Evolutionary conservation across 1,140 invertebrate genomes (phyloP).

Genomic region (Sitobion miscanthi): DNA sequence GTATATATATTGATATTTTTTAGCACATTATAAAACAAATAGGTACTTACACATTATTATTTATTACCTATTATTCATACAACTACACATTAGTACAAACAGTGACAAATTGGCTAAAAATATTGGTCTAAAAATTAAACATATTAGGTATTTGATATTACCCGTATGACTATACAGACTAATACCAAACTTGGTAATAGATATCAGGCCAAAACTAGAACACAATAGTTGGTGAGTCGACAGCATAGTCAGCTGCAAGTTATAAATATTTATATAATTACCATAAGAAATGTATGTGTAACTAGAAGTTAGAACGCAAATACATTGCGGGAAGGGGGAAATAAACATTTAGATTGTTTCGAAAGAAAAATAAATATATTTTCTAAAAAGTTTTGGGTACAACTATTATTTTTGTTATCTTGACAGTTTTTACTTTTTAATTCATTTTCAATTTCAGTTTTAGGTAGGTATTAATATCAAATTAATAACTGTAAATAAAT

Average conservation of each 20-base stretch:
- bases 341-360: neutral
- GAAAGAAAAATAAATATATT: neutral
- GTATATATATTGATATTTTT: neutral
- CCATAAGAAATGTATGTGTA: neutral
- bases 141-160: neutral
- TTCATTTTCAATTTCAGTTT: neutral
- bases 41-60: neutral
- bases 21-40: neutral
- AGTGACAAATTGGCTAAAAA: neutral
- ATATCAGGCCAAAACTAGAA: neutral
- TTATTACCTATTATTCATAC: neutral
- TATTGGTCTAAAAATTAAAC: neutral
- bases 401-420: neutral
- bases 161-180: neutral
- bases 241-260: neutral
- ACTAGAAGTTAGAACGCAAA: neutral
- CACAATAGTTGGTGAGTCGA: neutral
- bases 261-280: neutral
- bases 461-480: neutral
- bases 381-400: neutral
- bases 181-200: neutral
- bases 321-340: neutral
- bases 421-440: neutral
- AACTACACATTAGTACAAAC: neutral
- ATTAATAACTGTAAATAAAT: neutral